Conservation (phyloP, 2,113 vertebrate genomes). For the Marmota monax region DNA sequence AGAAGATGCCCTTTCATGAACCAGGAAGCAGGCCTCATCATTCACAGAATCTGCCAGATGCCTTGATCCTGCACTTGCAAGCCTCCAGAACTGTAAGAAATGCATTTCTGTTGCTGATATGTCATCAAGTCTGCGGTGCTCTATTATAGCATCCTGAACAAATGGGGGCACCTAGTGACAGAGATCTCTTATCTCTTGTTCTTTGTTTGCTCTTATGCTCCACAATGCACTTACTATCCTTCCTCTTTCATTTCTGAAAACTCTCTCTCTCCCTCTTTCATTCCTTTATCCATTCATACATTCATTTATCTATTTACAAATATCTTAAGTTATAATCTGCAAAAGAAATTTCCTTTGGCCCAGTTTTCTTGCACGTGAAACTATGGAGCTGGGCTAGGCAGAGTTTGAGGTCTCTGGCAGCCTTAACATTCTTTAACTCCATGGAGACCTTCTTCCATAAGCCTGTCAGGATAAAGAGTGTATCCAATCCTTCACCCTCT, state of each 20-base stretch:
- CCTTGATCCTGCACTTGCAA: not conserved
- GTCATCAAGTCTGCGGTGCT: not conserved
- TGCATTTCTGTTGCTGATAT: slow-evolving; percentile 27
- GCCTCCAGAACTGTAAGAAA: not conserved
- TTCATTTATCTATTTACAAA: not conserved
- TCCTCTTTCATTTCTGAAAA: not conserved
- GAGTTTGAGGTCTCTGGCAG: slow-evolving; percentile 31
- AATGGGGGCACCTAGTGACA: not conserved
- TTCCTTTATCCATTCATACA: not conserved
- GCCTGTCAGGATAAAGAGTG: slow-evolving; percentile 6
- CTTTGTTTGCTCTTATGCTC: not conserved
- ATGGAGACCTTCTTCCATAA: not conserved
- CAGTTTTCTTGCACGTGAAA: not conserved
- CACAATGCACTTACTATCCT: not conserved
- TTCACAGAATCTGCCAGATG: not conserved
- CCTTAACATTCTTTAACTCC: not conserved
- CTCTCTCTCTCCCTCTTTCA: not conserved
- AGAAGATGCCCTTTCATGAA: not conserved
- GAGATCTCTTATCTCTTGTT: not conserved
- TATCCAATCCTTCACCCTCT: slow-evolving; percentile 24
- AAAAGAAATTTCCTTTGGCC: not conserved
- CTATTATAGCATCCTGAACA: not conserved
- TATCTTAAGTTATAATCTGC: not conserved
- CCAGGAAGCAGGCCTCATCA: not conserved
- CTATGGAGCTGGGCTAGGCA: not conserved